phyloP scores from a whole-genome alignment of 2,797 vertebrate species.

The Heliangelus exortis region DNA sequence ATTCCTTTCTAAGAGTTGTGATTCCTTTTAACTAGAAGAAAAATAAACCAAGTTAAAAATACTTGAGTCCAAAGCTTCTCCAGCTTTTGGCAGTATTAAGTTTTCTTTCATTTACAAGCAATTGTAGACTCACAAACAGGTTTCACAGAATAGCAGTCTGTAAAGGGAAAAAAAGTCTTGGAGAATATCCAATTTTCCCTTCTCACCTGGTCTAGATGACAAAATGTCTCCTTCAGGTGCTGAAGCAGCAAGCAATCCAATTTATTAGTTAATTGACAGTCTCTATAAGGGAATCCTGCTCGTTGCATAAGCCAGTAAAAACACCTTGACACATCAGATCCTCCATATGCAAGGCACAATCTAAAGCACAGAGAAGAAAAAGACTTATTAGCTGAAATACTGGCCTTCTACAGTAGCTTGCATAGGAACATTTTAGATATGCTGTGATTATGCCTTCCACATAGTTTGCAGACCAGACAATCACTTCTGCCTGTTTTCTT shows the following conservation, averaged over 20 bases:
- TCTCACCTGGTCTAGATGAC: conserved; percentile 93
- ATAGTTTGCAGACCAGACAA: neutral
- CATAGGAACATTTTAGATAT: neutral
- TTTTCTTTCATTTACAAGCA: neutral
- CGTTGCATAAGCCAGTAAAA: conserved; percentile 98
- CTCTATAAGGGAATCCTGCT: conserved; percentile 95
- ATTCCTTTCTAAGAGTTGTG: neutral
- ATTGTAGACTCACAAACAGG: neutral
- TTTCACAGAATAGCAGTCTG: neutral
- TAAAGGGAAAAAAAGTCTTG: neutral
- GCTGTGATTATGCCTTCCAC: neutral
- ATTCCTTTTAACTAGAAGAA: neutral
- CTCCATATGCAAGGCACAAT: conserved; percentile 92
- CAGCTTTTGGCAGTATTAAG: neutral
- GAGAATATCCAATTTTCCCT: neutral
- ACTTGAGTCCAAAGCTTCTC: neutral
- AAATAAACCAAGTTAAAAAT: neutral
- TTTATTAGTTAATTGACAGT: conserved; percentile 90
- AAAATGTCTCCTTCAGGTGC: conserved; percentile 95
- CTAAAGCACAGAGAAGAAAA: conserved; percentile 69
- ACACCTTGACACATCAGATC: conserved; percentile 93
- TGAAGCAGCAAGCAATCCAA: conserved; percentile 93
- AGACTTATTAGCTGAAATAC: neutral
- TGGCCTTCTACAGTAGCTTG: neutral
- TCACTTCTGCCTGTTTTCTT: neutral